Evolutionary conservation across 2,797 vertebrate species (phyloP).

Genomic region (Molossus alvarezi): DNA sequence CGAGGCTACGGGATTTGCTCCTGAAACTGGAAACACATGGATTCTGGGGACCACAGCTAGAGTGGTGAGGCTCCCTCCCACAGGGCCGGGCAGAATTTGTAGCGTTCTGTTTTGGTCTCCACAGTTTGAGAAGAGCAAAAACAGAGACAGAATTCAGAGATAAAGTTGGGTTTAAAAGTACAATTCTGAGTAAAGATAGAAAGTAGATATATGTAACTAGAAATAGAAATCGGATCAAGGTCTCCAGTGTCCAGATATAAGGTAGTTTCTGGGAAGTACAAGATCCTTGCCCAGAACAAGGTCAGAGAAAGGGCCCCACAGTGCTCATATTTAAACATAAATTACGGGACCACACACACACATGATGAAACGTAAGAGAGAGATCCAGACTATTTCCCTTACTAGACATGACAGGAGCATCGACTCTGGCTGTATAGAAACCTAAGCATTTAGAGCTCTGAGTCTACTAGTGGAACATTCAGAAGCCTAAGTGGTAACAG

Average conservation of each 20-base stretch:
- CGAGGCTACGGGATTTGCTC: background rate
- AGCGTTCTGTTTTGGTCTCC: conserved; percentile 36
- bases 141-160: conserved; percentile 20
- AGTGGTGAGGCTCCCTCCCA: background rate
- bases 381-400: background rate
- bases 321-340: conserved; percentile 45
- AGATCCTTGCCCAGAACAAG: background rate
- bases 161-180: conserved; percentile 61
- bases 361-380: background rate
- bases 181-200: conserved; percentile 32
- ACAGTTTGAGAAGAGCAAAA: conserved; percentile 17
- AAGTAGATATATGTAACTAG: conserved; percentile 42
- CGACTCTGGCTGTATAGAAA: background rate
- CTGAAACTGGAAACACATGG: background rate
- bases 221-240: conserved; percentile 44
- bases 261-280: background rate
- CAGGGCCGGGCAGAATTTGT: background rate
- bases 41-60: background rate
- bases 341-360: background rate
- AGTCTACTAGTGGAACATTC: background rate
- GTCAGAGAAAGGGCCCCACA: background rate
- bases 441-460: background rate
- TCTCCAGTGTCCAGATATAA: conserved; percentile 16
- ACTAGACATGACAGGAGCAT: background rate
- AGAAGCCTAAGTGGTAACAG: background rate